A percentile compares a stretch with the other conserved stretches of the same genome.
Conservation (phyloP, 2,888 invertebrate species). For the Tholera decimalis region DNA sequence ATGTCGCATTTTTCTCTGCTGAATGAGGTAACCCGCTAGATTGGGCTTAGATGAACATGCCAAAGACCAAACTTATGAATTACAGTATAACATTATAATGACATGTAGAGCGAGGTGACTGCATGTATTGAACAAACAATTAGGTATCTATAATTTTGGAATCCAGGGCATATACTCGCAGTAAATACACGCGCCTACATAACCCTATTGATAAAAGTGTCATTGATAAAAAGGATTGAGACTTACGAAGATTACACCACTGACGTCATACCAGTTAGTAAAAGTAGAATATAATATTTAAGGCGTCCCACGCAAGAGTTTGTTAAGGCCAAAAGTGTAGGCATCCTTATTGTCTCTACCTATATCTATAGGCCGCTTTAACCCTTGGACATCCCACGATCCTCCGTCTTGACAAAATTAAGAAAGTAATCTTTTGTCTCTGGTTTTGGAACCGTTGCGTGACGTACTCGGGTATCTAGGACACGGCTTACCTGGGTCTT, state of each 20-base stretch:
- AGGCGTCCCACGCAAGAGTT: constrained; percentile 26
- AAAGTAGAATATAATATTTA: constrained; percentile 6
- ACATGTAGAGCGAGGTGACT: no score
- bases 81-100: no score
- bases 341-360: background rate
- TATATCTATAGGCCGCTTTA: constrained; percentile 5
- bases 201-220: background rate
- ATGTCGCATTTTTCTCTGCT: no score
- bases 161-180: no score
- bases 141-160: no score
- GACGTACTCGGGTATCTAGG: constrained; percentile 19
- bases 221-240: background rate
- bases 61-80: no score
- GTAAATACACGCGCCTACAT: constrained; percentile 1
- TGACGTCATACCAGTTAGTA: constrained; percentile 10
- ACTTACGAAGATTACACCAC: background rate
- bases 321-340: constrained; percentile 7
- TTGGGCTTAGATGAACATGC: no score
- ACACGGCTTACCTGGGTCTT: constrained; percentile 26
- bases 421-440: constrained; percentile 38
- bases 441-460: constrained; percentile 29
- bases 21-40: no score
- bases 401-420: constrained; percentile 41
- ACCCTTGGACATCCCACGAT: constrained; percentile 19
- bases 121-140: no score